These are phyloP conservation scores for Melanerpes formicivorus DNA, from an alignment of 2,113 vertebrate species.

Conservation along the genomic window DNA sequence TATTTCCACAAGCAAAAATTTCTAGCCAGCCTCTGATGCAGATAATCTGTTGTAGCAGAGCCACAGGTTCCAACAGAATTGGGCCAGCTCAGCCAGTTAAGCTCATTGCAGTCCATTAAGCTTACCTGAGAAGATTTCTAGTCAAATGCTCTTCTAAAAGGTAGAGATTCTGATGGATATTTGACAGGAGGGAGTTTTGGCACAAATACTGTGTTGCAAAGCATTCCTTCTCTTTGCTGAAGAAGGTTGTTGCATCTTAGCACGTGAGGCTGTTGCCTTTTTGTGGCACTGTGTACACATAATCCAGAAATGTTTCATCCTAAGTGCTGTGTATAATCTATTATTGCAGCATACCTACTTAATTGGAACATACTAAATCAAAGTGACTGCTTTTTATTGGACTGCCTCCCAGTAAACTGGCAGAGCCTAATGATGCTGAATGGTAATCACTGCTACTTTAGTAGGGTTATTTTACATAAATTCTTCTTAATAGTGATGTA, in stretches of 20 bases:
- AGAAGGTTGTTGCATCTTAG: not conserved
- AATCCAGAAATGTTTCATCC: not conserved
- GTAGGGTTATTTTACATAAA: constrained; percentile 56
- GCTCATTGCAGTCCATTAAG: not conserved
- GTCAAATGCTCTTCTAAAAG: not conserved
- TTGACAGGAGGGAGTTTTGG: not conserved
- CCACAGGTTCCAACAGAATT: not conserved
- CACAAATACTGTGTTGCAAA: not conserved
- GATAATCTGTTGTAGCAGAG: not conserved
- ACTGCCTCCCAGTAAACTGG: constrained; percentile 22
- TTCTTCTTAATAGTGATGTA: constrained; percentile 37
- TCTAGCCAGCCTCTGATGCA: not conserved
- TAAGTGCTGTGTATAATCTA: not conserved
- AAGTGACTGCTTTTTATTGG: constrained; percentile 36
- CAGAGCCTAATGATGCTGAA: not conserved
- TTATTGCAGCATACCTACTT: not conserved
- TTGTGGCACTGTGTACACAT: not conserved
- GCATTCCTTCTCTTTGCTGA: not conserved
- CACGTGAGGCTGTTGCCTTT: not conserved
- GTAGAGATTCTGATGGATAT: not conserved
- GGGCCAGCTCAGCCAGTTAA: not conserved
- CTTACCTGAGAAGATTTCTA: not conserved
- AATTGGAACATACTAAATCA: constrained; percentile 37
- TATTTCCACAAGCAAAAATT: not conserved
- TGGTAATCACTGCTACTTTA: constrained; percentile 35